These are phyloP conservation scores for Coelinius sp. DNA, from an alignment of 2,888 invertebrate genomes.

Conservation along the genomic window DNA sequence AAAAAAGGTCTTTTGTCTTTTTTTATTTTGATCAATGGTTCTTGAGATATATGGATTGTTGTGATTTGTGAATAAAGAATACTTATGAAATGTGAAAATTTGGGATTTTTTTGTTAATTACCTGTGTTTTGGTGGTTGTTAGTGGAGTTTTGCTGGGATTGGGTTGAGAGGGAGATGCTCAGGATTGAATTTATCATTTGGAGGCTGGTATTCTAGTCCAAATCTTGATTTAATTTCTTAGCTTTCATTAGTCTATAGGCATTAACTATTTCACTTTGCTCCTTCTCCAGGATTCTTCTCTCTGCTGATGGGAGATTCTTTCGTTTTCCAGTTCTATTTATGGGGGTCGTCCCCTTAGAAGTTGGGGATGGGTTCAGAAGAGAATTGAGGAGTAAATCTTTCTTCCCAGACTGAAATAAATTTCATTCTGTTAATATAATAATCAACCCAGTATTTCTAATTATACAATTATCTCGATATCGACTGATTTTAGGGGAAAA, in stretches of 20 bases:
- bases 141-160: too few species aligned
- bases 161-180: background rate
- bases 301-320: conserved; percentile 76
- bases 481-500: too few species aligned
- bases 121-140: background rate
- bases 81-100: background rate
- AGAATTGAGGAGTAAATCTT: conserved; percentile 76
- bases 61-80: background rate
- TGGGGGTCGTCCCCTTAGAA: background rate
- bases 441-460: too few species aligned
- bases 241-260: conserved; percentile 75
- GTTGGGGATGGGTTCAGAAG: conserved; percentile 63
- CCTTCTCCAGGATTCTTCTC: conserved; percentile 3
- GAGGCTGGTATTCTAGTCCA: background rate
- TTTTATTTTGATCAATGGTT: background rate
- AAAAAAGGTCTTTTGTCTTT: background rate
- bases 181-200: background rate
- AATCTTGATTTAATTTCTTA: conserved; percentile 37
- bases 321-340: conserved; percentile 74
- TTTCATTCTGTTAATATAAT: too few species aligned
- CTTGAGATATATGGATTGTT: background rate
- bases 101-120: background rate
- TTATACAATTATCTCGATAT: too few species aligned
- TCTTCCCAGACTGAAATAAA: conserved; percentile 78
- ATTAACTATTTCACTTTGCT: conserved; percentile 73